Evolutionary conservation across 2,888 invertebrate genomes (phyloP).

Genomic region (Eumacrocentrus americanus): DNA sequence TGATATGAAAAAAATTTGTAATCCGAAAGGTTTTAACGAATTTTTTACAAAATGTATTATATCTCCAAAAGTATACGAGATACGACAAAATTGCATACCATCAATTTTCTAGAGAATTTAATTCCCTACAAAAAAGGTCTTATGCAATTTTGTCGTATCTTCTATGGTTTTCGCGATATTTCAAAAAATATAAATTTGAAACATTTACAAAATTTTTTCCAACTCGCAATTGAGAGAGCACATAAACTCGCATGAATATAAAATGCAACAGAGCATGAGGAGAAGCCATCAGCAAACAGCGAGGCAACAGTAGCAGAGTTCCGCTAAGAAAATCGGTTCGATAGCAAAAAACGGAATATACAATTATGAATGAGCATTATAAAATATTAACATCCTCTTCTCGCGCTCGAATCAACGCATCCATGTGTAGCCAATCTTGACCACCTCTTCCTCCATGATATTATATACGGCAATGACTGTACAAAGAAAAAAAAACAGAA

Average conservation of each 20-base stretch:
- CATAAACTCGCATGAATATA: background rate
- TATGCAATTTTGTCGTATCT: too few species aligned
- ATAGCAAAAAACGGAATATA: background rate
- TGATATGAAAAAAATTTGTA: background rate
- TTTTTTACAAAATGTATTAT: too few species aligned
- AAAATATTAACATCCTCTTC: background rate
- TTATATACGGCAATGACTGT: background rate
- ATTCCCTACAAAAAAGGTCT: too few species aligned
- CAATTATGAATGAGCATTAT: background rate
- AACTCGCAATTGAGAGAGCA: background rate
- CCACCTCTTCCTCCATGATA: background rate
- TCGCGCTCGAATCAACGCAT: background rate
- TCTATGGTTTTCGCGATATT: too few species aligned
- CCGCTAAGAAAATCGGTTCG: background rate
- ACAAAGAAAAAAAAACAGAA: background rate
- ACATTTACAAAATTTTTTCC: background rate
- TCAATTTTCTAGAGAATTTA: too few species aligned
- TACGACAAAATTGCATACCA: too few species aligned
- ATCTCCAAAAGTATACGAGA: too few species aligned
- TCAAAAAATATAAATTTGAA: too few species aligned
- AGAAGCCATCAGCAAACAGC: background rate
- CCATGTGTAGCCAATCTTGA: too few species aligned
- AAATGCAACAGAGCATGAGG: background rate
- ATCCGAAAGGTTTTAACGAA: too few species aligned
- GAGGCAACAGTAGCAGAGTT: background rate